These are phyloP conservation scores for Limosa lapponica DNA, from an alignment of 2,797 vertebrate genomes.

Conservation along the genomic window DNA sequence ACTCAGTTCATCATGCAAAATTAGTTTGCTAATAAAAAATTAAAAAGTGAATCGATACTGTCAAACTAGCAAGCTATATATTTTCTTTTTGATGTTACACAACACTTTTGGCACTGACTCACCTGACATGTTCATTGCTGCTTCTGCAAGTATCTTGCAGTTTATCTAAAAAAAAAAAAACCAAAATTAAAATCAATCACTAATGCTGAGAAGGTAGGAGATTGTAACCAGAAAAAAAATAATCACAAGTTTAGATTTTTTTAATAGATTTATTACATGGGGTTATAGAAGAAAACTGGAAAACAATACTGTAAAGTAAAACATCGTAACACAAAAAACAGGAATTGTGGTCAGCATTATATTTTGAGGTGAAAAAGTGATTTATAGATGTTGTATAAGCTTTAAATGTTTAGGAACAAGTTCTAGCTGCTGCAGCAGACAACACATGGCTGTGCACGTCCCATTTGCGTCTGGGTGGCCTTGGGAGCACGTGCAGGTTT, in stretches of 20 bases:
- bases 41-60: not conserved
- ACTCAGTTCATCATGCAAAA: not conserved
- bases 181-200: not conserved
- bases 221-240: not conserved
- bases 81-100: not conserved
- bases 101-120: not conserved
- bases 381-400: not conserved
- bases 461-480: not conserved
- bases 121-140: not conserved
- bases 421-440: not conserved
- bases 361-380: not conserved
- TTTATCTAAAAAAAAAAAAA: not conserved
- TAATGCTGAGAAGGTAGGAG: not conserved
- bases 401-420: not conserved
- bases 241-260: not conserved
- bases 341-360: not conserved
- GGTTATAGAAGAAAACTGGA: not conserved
- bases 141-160: not conserved
- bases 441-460: accelerated
- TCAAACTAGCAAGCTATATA: not conserved
- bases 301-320: not conserved
- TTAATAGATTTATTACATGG: too few relatives aligned
- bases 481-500: not conserved
- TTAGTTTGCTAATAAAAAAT: not conserved
- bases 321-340: not conserved